A percentile compares a stretch with the other conserved stretches of the same genome.
Evolutionary conservation across 2,888 invertebrate species (phyloP).

Genomic region (Xanthorhoe designata): DNA sequence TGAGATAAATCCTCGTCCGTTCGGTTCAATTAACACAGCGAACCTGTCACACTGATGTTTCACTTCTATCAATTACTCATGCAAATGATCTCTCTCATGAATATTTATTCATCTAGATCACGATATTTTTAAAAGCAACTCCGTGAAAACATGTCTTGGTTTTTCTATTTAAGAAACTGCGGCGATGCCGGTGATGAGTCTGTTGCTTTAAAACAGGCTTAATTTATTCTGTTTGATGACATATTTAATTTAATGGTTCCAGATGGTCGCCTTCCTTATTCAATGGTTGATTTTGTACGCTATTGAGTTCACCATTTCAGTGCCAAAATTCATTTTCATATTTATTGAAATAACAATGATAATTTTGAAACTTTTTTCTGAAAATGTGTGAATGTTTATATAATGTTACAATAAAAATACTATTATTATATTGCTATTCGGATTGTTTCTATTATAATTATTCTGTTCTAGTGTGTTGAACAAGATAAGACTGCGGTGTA

Average conservation of each 20-base stretch:
- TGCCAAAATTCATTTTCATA: neutral
- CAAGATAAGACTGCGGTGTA: too few species aligned
- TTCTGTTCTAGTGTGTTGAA: too few species aligned
- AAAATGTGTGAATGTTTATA: neutral
- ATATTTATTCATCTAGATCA: constrained; percentile 67
- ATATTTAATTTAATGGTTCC: constrained; percentile 18
- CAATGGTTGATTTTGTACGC: neutral
- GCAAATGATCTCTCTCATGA: constrained; percentile 70
- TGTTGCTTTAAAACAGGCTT: constrained; percentile 15
- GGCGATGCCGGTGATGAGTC: constrained; percentile 15
- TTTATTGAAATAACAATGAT: constrained; percentile 1
- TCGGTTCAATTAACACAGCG: constrained; percentile 69
- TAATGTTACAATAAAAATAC: neutral
- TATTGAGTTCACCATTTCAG: constrained; percentile 4
- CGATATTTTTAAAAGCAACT: constrained; percentile 48
- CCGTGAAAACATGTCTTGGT: constrained; percentile 30
- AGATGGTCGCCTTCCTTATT: constrained; percentile 14
- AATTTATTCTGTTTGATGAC: constrained; percentile 8
- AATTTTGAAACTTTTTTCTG: neutral
- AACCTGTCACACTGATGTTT: constrained; percentile 68
- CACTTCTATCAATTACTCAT: constrained; percentile 75
- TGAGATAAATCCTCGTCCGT: constrained; percentile 59
- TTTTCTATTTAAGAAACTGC: constrained; percentile 28
- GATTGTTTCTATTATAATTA: too few species aligned
- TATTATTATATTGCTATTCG: too few species aligned